Percentiles rank a stretch among this genome's conserved stretches.
Conservation (phyloP, 2,888 invertebrate genomes). For the Drymonia ruficornis region DNA sequence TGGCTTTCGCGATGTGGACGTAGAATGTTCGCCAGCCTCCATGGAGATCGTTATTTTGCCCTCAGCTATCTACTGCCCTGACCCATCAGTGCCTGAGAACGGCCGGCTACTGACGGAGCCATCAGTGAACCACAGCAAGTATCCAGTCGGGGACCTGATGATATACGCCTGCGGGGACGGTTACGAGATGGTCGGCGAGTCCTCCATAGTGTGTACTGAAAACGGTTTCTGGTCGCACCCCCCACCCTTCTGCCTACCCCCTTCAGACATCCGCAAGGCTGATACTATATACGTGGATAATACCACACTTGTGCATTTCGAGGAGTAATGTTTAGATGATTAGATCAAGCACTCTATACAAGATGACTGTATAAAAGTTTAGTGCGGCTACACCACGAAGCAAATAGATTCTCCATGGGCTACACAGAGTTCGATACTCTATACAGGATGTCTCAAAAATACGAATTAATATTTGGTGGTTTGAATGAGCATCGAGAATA, state of each 20-base stretch:
- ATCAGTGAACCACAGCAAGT: constrained; percentile 79
- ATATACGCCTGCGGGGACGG: constrained; percentile 86
- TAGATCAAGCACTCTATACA: too few species aligned
- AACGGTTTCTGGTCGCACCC: constrained; percentile 95
- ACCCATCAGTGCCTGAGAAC: constrained; percentile 89
- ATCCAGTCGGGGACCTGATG: constrained; percentile 92
- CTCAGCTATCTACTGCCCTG: constrained; percentile 92
- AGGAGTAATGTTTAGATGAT: constrained; percentile 43
- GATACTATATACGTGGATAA: constrained; percentile 75
- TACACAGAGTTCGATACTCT: too few species aligned
- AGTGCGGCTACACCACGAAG: too few species aligned
- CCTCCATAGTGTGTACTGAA: constrained; percentile 94
- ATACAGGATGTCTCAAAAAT: too few species aligned
- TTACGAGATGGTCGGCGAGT: constrained; percentile 86
- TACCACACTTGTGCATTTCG: constrained; percentile 68
- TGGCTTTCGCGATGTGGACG: too few species aligned
- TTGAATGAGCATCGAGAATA: too few species aligned
- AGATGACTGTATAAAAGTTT: too few species aligned
- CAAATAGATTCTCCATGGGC: too few species aligned
- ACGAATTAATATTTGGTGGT: too few species aligned
- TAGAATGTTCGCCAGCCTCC: too few species aligned
- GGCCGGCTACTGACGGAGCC: constrained; percentile 82
- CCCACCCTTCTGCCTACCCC: constrained; percentile 89
- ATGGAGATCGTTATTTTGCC: constrained; percentile 6
- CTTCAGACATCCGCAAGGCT: constrained; percentile 59